Conservation (phyloP, 2,888 invertebrate genomes). For the Melinopterus prodromus region DNA sequence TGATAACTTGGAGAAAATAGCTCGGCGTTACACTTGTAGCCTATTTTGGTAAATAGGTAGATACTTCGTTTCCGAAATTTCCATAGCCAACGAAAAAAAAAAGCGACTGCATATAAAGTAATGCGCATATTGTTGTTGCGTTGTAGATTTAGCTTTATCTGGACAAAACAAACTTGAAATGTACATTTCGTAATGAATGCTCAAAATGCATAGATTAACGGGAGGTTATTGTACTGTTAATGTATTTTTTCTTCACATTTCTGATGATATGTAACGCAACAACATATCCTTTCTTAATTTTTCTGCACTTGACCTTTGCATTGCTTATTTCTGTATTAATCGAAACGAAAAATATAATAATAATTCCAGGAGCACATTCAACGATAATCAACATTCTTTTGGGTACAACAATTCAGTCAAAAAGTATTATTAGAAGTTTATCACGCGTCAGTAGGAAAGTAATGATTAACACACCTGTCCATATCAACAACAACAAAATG, state of each 20-base stretch:
- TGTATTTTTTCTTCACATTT: neutral
- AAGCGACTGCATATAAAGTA: neutral
- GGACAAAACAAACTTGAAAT: neutral
- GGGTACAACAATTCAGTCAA: too few relatives aligned
- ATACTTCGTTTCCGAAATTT: too few relatives aligned
- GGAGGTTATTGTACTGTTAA: neutral
- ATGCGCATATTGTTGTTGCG: slow-evolving; percentile 4
- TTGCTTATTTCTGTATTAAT: neutral
- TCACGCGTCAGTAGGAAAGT: neutral
- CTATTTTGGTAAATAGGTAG: too few relatives aligned
- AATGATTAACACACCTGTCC: neutral
- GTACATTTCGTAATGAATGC: neutral
- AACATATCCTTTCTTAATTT: neutral
- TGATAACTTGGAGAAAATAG: neutral
- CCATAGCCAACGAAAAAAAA: too few relatives aligned
- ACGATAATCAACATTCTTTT: neutral
- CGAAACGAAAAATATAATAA: neutral
- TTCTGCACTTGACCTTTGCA: neutral
- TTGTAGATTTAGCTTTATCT: neutral
- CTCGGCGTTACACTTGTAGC: too few relatives aligned
- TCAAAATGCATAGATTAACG: neutral
- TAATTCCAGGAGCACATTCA: neutral
- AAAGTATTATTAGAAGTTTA: neutral
- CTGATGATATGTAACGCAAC: neutral
- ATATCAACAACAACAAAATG: neutral